Base-by-base conservation (phyloP, 2,113 vertebrate genomes). In the Ochotona princeps region DNA sequence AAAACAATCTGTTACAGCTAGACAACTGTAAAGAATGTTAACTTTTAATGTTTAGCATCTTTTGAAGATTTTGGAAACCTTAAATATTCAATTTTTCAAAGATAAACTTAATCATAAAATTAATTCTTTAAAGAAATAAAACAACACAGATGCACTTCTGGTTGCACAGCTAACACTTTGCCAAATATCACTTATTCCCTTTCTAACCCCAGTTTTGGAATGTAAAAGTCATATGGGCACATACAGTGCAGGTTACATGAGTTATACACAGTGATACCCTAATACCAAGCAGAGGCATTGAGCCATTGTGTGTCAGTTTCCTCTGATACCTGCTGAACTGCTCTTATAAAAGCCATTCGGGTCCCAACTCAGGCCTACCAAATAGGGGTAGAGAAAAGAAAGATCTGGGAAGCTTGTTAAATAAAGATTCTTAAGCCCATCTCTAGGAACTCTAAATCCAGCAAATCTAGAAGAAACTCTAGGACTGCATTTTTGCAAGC, bases 41-140 rank as follows among this genome's bases (percentile, higher is more conserved):
- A 44, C 51, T 83, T 88, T 88, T 82, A 90, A 47, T 79, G 83
- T 65, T 84, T 57, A 63, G 23, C 60, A 82, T 78, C 49, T 93
- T 80, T 88, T 51, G 44, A 92, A 93, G 38, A 73, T 57, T 91
- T 91, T 32, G 83, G 66, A 86, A 89, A 94, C 57, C 79, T 38
- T 92, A 87, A 91, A 93, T 80, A 63, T 92, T 84, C 44, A 35
- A 76, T 76, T 78, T 90, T 87, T 35, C 66, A 75, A 89, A 38
- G 18, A 78, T 70, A 38, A 93, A 85, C 63, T 67, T 87, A 87
- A 92, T 84, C 30, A 88, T 25, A 90, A 90, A 87, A 87, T 74
- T 65, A 93, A 47, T 91, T 91, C 21, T 8, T 61, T 15, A 87
- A 79, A 87, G 20, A 63, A 54, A 86, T 57, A 92, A 83, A 79